Base-by-base conservation (phyloP, 1,140 invertebrate genomes). In the Euura saliciscinereae region DNA sequence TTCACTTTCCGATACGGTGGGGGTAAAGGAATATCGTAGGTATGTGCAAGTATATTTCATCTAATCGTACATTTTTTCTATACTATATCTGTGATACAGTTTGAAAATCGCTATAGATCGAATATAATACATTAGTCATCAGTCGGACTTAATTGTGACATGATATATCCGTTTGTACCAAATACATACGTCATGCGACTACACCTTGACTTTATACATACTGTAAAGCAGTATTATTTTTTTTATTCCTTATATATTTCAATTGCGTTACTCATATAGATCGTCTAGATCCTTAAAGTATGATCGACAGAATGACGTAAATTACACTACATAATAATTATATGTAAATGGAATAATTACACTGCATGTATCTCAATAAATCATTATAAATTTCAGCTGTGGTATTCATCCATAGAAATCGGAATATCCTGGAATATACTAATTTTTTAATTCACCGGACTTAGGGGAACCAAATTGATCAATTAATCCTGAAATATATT, bases 1-100 rank as follows among this genome's bases (percentile, higher is more conserved):
- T 77, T 77, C 78, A 75, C 78, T 76, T 76, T 66, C 68, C 78
- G 51, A 28, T n/a, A 6, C 51, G 78, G 79, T 73, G 80, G 80
- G 81, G 80, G 51, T 28, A 28, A 59, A 59, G 51, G 13, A 59
- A 59, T 59, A 28, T 28, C 28, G 28, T 28, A 28, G 28, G 28
- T 28, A 28, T 28, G 28, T 28, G 1, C 28, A 28, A 28, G 28
- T 28, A 28, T 28, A 28, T 28, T 28, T 28, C 28, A 28, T 28
- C 28, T 28, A 28, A 28, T 28, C 28, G 28, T 59, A 59, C 13
- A 59, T n/a, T 59, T 8, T 59, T 59, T 59, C n/a, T 8, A 8
- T 59, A 11, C 3, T 8, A n/a, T 59, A 59, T 59, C 10, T 6
- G 5, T 6, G 6, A 2, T 59, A 59, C 51, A 59, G 51, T 59